A percentile compares a stretch with the other conserved stretches of the same genome.
phyloP scores from a whole-genome alignment of 2,888 invertebrate species.

The Barypeithes pellucidus region DNA sequence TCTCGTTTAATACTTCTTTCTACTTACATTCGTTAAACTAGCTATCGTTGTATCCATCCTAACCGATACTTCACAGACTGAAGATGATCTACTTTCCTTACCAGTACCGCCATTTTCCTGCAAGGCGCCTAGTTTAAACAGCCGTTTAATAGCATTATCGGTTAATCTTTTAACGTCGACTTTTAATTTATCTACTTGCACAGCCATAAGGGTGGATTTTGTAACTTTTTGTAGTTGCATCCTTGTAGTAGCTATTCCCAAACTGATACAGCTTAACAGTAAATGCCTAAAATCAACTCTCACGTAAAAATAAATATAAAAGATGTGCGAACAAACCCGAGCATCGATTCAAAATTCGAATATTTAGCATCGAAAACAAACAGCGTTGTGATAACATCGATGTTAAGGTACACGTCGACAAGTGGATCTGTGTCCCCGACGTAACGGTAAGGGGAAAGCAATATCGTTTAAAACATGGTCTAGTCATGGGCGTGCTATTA shows the following conservation, averaged over 20 bases:
- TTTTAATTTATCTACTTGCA: constrained; percentile 73
- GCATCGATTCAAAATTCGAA: no score
- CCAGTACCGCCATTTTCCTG: constrained; percentile 59
- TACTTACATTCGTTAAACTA: constrained; percentile 39
- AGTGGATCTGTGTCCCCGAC: no score
- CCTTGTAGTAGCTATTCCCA: constrained; percentile 76
- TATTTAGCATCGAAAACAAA: no score
- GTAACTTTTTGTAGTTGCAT: constrained; percentile 73
- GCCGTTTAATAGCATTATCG: constrained; percentile 69
- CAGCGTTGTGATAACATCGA: no score
- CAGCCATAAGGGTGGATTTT: constrained; percentile 77
- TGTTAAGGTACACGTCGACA: no score
- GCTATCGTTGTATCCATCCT: constrained; percentile 58
- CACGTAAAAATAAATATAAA: no score
- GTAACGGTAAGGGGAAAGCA: no score
- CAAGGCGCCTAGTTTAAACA: constrained; percentile 72
- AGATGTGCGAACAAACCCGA: no score
- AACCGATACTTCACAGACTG: constrained; percentile 62
- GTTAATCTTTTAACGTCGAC: constrained; percentile 69
- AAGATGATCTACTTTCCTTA: constrained; percentile 50
- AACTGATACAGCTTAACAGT: constrained; percentile 80
- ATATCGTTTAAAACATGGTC: no score
- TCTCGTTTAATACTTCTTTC: not conserved
- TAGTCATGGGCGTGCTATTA: no score
- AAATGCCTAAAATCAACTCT: constrained; percentile 72